Evolutionary conservation across 2,113 vertebrate genomes (phyloP).

Genomic region (Semnornis frantzii): DNA sequence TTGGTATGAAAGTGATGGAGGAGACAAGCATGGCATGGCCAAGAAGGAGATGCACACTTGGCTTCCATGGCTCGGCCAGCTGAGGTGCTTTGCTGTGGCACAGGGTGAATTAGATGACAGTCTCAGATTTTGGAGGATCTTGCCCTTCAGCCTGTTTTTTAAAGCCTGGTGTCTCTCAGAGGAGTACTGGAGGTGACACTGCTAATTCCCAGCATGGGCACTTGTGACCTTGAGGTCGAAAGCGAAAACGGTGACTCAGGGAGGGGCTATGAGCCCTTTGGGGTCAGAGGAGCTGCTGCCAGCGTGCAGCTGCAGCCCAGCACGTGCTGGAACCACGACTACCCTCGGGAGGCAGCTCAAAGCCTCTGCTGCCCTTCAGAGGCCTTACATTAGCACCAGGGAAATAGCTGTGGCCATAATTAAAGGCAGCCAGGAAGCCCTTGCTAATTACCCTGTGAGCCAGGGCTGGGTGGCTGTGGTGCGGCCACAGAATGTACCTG

Average conservation of each 20-base stretch:
- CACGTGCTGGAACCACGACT: background rate
- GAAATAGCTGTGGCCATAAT: constrained; percentile 51
- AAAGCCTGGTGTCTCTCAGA: background rate
- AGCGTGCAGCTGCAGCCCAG: background rate
- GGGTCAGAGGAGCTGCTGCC: background rate
- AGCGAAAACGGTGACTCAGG: background rate
- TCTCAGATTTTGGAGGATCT: background rate
- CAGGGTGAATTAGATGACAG: rapidly evolving
- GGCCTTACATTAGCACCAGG: background rate
- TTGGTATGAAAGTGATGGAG: rapidly evolving
- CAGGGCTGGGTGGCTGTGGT: background rate
- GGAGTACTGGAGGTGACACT: background rate
- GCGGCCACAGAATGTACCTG: background rate
- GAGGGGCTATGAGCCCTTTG: background rate
- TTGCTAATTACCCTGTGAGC: constrained; percentile 30
- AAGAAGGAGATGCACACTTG: background rate
- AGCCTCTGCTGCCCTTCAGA: background rate
- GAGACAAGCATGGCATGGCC: rapidly evolving
- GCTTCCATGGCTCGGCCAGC: background rate
- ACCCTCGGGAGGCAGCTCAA: background rate
- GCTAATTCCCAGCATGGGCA: background rate
- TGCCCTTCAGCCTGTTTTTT: background rate
- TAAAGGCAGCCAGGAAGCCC: constrained; percentile 58
- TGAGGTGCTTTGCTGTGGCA: background rate
- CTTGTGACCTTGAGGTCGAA: background rate